phyloP scores from a whole-genome alignment of 2,113 vertebrate species.

The zebrafish (Danio rerio) region DNA sequence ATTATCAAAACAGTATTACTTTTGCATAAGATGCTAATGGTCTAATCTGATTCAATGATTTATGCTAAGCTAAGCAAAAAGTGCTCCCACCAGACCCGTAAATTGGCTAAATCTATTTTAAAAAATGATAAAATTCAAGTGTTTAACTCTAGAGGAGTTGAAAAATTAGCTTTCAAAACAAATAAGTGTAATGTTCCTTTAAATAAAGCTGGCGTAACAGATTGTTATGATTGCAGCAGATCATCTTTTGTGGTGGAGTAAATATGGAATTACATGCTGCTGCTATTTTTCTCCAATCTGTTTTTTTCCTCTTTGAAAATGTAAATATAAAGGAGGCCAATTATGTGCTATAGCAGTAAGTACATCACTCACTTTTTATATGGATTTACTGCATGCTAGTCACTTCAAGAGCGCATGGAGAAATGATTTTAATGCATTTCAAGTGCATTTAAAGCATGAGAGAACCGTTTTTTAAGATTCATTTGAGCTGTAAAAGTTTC shows the following conservation, averaged over 20 bases:
- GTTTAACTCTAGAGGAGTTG: too few species aligned
- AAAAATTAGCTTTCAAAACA: too few species aligned
- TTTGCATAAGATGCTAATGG: too few species aligned
- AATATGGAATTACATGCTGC: neutral
- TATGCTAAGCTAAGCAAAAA: too few species aligned
- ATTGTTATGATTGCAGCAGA: neutral
- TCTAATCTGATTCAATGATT: too few species aligned
- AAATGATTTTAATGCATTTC: slow-evolving; percentile 2
- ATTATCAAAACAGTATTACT: too few species aligned
- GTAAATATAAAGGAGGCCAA: slow-evolving; percentile 11
- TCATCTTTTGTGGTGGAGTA: neutral
- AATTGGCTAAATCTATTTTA: too few species aligned
- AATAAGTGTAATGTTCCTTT: too few species aligned
- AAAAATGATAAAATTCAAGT: too few species aligned
- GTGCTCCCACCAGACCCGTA: too few species aligned
- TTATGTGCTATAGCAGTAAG: slow-evolving; percentile 53
- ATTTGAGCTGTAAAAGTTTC: slow-evolving; percentile 8
- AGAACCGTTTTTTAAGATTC: neutral
- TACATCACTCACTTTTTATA: slow-evolving; percentile 38
- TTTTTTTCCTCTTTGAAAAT: slow-evolving; percentile 9
- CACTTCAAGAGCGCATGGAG: slow-evolving; percentile 19
- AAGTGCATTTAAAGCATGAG: neutral
- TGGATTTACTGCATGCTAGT: slow-evolving; percentile 43
- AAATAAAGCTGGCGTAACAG: neutral
- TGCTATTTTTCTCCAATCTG: slow-evolving; percentile 22